Evolutionary conservation across 2,888 invertebrate species (phyloP).

Genomic region (Nephrotoma guestfalica): DNA sequence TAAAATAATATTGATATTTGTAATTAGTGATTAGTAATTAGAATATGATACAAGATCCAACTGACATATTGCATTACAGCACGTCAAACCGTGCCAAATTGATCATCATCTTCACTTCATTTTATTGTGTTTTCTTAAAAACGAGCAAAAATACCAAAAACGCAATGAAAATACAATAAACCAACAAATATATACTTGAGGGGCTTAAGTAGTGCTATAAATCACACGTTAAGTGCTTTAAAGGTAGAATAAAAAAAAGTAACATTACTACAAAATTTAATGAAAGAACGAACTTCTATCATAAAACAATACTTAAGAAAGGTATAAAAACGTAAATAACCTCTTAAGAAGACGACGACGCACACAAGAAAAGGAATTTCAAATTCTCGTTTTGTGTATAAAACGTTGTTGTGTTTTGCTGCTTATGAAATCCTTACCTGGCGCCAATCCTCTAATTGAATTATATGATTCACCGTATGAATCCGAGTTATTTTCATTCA

Average conservation of each 20-base stretch:
- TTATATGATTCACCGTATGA: neutral
- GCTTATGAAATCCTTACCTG: neutral
- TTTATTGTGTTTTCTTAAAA: neutral
- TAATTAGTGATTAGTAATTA: neutral
- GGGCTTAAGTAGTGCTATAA: slow-evolving; percentile 9
- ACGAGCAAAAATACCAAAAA: neutral
- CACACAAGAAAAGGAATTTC: neutral
- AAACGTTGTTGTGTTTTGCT: neutral
- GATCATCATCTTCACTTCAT: neutral
- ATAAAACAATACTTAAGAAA: neutral
- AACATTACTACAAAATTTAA: neutral
- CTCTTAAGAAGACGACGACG: neutral
- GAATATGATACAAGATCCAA: neutral
- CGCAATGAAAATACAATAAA: neutral
- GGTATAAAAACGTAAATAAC: slow-evolving; percentile 1
- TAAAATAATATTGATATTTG: neutral
- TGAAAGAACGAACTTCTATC: neutral
- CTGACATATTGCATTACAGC: neutral
- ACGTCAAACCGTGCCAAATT: neutral
- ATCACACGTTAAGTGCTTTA: slow-evolving; percentile 6
- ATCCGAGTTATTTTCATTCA: neutral
- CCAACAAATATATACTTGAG: neutral
- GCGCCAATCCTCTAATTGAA: neutral
- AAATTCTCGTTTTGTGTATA: neutral
- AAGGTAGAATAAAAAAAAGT: neutral